These are phyloP conservation scores for Athrips mouffetella DNA, from an alignment of 2,888 invertebrate species.

Conservation along the genomic window DNA sequence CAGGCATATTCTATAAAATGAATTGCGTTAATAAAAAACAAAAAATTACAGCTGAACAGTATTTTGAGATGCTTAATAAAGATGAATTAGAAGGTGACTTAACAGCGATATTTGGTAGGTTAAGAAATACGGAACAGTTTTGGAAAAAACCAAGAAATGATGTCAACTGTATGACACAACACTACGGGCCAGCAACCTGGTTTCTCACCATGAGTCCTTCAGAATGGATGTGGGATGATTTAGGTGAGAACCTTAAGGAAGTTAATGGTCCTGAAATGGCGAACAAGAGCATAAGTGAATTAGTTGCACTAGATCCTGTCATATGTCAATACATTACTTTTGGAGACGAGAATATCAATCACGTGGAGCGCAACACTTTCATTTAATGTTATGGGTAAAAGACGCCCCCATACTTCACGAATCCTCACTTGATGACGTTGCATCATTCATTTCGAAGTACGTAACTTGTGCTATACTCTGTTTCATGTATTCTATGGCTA, in stretches of 20 bases:
- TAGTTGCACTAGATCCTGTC: conserved; percentile 37
- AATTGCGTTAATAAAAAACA: conserved; percentile 26
- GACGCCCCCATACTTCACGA: conserved; percentile 29
- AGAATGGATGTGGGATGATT: conserved; percentile 32
- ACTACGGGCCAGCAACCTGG: conserved; percentile 29
- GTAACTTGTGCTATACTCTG: conserved; percentile 29
- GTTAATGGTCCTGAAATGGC: conserved; percentile 28
- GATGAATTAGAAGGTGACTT: conserved; percentile 32
- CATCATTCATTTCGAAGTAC: conserved; percentile 29
- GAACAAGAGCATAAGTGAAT: conserved; percentile 31
- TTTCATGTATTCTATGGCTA: too few relatives aligned
- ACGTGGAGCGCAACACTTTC: conserved; percentile 32
- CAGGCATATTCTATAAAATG: conserved; percentile 33
- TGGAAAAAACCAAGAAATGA: conserved; percentile 30
- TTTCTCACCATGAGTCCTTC: conserved; percentile 28
- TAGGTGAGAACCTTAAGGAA: conserved; percentile 30
- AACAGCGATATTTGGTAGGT: conserved; percentile 29
- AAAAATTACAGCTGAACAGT: conserved; percentile 29
- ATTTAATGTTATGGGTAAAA: conserved; percentile 34
- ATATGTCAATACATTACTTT: conserved; percentile 29
- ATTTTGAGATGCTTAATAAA: conserved; percentile 28
- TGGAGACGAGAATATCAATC: conserved; percentile 35
- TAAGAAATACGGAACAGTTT: conserved; percentile 33
- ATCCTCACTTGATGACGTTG: conserved; percentile 29
- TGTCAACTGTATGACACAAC: conserved; percentile 29